Evolutionary conservation across 1,140 invertebrate genomes (phyloP), one percentile per base, ranked within the genome.

Genomic region (Lerema accius): DNA sequence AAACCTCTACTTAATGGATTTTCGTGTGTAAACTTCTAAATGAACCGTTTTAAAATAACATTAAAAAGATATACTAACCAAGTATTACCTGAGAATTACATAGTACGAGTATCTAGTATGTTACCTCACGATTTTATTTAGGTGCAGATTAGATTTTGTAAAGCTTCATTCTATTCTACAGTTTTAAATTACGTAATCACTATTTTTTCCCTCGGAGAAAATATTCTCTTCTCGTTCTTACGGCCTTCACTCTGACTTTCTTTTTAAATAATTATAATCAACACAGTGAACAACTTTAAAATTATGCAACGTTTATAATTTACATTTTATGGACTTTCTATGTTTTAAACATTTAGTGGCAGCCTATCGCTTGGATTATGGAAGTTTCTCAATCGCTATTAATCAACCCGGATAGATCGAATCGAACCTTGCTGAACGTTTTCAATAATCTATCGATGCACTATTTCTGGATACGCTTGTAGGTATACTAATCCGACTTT

Each of bases 281-380:
- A 45, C 51, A 19, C 26, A 45, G 19, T 45, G 23, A 56, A 56
- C 53, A 45, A 17, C 23, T 55, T 55, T n/a, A 45, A 43, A 56
- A 45, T 56, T 56, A 56, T 56, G 40, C 53, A 43, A 56, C 40
- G 5, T 45, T 14, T 28, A 48, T 48, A 11, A 56, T 45, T 56
- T 56, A 17, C 53, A 56, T 56, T 43, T 56, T 56, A 56, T 14
- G 28, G 28, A 45, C 53, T 56, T 56, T 56, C 53, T 56, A 56
- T 7, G 28, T 32, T 7, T 32, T n/a, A n/a, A 7, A 32, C 7
- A 9, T 32, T 32, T 7, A 32, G 28, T 32, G 9, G 3, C 28
- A 9, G 28, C 9, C 28, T 32, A 32, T 32, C 9, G 28, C 4
- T 32, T 7, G 28, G 9, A 3, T 1, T 32, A 32, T 3, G 9